These are phyloP conservation scores for Mesembrinibis cayennensis DNA, from an alignment of 2,113 vertebrate genomes.

Conservation along the genomic window DNA sequence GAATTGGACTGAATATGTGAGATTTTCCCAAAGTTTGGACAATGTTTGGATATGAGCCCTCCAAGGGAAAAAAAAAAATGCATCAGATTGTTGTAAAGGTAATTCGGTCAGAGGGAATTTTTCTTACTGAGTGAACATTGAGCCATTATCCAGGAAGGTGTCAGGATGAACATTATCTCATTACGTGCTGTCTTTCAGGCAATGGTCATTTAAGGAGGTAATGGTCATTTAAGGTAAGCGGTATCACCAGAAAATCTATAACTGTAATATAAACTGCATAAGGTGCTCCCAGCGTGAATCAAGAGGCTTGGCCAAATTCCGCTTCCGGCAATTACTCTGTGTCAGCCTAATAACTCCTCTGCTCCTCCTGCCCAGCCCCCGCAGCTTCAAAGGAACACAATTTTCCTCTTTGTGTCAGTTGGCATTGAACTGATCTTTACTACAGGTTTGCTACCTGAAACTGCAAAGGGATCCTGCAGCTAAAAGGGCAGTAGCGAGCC, in stretches of 20 bases:
- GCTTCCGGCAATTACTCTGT: slow-evolving; percentile 55
- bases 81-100: background rate
- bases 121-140: background rate
- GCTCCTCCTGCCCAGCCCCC: slow-evolving; percentile 31
- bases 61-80: background rate
- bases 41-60: background rate
- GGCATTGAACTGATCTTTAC: background rate
- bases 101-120: background rate
- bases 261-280: slow-evolving; percentile 46
- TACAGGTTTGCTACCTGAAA: slow-evolving; percentile 40
- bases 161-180: background rate
- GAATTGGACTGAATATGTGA: background rate
- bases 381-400: background rate
- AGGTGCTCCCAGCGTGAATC: slow-evolving; percentile 36
- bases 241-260: slow-evolving; percentile 30
- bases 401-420: slow-evolving; percentile 22
- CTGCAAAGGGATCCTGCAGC: background rate
- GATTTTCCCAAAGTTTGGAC: background rate
- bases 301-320: slow-evolving; percentile 15
- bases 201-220: slow-evolving; percentile 9
- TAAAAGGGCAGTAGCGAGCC: background rate
- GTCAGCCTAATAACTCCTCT: slow-evolving; percentile 33
- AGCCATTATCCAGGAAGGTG: background rate
- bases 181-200: slow-evolving; percentile 1
- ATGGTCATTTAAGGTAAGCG: slow-evolving; percentile 43